Percentiles rank a stretch among this genome's conserved stretches.
Conservation (phyloP, 2,797 vertebrate genomes). For the Pseudochromis fuscus region DNA sequence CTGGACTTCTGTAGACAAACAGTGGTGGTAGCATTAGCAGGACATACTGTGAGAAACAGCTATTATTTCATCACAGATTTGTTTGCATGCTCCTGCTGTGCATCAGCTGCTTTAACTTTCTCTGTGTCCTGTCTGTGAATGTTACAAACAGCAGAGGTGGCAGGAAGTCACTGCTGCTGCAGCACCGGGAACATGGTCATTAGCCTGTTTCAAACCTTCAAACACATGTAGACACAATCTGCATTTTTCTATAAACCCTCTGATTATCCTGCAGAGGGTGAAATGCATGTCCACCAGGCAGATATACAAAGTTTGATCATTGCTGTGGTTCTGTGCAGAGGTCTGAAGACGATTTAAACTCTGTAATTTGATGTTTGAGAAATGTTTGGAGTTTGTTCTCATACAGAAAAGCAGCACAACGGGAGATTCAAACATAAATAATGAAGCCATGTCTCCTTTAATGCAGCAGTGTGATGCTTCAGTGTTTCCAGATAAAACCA, state of each 20-base stretch:
- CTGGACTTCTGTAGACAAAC: too few species aligned
- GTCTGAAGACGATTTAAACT: neutral
- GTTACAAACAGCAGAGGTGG: constrained; percentile 9
- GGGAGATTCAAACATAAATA: constrained; percentile 18
- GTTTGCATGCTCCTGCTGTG: constrained; percentile 9
- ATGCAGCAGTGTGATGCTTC: constrained; percentile 29
- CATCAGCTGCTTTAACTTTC: constrained; percentile 13
- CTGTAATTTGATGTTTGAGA: constrained; percentile 11
- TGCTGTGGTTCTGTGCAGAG: neutral
- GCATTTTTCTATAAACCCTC: constrained; percentile 41
- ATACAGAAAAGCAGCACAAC: constrained; percentile 14
- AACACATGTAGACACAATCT: constrained; percentile 53
- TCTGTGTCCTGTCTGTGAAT: constrained; percentile 24
- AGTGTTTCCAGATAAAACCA: constrained; percentile 55
- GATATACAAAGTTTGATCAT: constrained; percentile 25
- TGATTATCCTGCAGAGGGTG: constrained; percentile 24
- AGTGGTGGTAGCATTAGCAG: constrained; percentile 2
- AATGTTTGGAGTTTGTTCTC: constrained; percentile 6
- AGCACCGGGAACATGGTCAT: constrained; percentile 53
- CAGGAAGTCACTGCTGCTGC: constrained; percentile 10
- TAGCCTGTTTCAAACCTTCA: constrained; percentile 46
- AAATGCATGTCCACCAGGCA: constrained; percentile 20
- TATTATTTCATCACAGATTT: constrained; percentile 13
- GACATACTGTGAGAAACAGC: constrained; percentile 8
- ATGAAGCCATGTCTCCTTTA: constrained; percentile 45